phyloP scores from a whole-genome alignment of 1,140 invertebrate genomes.

The Ceratina australensis region DNA sequence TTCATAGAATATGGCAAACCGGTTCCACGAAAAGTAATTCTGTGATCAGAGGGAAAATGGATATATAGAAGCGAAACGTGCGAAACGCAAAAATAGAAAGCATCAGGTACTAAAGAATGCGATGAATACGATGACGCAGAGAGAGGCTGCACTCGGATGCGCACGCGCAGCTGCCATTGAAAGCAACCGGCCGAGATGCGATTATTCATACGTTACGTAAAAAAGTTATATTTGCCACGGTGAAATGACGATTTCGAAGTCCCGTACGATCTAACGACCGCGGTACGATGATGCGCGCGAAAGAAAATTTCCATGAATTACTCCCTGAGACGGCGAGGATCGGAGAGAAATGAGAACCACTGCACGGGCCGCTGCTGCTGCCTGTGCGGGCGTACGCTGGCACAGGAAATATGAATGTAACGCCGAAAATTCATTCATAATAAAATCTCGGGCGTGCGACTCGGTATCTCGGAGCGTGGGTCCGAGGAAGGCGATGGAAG shows the following conservation, averaged over 20 bases:
- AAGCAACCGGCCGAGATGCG: constrained; percentile 30
- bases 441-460: constrained; percentile 34
- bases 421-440: constrained; percentile 74
- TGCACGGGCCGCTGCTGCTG: constrained; percentile 19
- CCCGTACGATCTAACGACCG: not conserved
- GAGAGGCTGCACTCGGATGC: constrained; percentile 15
- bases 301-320: no score
- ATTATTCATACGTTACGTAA: constrained; percentile 44
- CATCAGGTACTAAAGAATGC: constrained; percentile 53
- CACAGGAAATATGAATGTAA: constrained; percentile 65
- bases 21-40: not conserved
- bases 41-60: not conserved
- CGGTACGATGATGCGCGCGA: no score
- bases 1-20: not conserved
- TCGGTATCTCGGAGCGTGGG: constrained; percentile 21
- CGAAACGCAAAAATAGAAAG: constrained; percentile 39
- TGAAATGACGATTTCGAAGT: constrained; percentile 6
- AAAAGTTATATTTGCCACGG: constrained; percentile 16
- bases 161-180: constrained; percentile 26
- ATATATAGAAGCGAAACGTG: not conserved
- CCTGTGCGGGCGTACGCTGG: constrained; percentile 41
- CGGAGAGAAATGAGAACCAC: constrained; percentile 45
- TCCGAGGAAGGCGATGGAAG: not conserved
- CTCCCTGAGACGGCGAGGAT: no score
- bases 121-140: constrained; percentile 45